Base-by-base conservation (phyloP, 2,113 vertebrate species). In the Noctilio leporinus region DNA sequence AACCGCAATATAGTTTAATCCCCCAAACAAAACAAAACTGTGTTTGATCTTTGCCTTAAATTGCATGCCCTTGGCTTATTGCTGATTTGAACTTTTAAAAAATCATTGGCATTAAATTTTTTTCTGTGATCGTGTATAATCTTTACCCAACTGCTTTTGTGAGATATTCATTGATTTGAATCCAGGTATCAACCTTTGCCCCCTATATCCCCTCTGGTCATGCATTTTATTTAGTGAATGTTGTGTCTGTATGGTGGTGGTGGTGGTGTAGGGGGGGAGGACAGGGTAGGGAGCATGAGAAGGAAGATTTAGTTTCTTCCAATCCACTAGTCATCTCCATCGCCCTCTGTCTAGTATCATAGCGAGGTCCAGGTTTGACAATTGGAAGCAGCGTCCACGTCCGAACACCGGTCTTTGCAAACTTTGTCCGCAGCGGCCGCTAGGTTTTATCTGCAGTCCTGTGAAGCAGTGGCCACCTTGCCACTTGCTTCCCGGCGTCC, bases 21-120 rank as follows among this genome's bases (percentile, higher is more conserved):
- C 88, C 22, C 38, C 10, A 70, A 95, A 83, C 72, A 72, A 96
- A 76, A 86, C 22, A 67, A 57, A 95, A 67, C 14, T 22, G 30
- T 14, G 47, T 47, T 86, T 70, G n/a, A 75, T 30, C 49, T 69
- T 45, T 83, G 20, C n/a, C 33, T 94, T 80, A 87, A 91, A 65
- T 70, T 53, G 51, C 11, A 91, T 17, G n/a, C 40, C 45, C 67
- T 40, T 15, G 45, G 22, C 28, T 73, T 55, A 57, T 69, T 64
- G 28, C n/a, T 38, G 38, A 86, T 35, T 83, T 59, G 47, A 81
- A 69, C 3, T 28, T 69, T 72, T 28, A 3, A n/a, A n/a, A n/a
- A n/a, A 17, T 53, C 30, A 43, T 75, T 87, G 78, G 43, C 24
- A 8, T 89, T 64, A 22, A 70, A 3, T 57, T 86, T 40, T 43